Base-by-base conservation (phyloP, 2,888 invertebrate genomes). In the Hyposoter dolosus region DNA sequence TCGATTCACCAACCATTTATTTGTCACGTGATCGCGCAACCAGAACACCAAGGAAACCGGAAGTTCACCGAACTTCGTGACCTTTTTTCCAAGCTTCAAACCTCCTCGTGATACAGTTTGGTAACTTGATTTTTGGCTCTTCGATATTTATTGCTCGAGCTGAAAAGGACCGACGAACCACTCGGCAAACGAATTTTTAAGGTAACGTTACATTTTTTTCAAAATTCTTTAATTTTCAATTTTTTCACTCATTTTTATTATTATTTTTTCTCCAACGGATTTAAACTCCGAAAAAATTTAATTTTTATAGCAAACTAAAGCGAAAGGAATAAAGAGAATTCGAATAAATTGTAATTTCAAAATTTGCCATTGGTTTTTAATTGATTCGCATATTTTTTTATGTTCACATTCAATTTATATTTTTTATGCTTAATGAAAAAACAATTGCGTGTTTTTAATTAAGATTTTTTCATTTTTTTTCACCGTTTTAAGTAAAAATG, bases 71-170 rank as follows among this genome's bases (percentile, higher is more conserved):
- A 71, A 2, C 17, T 50, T 10, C 47, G n/a, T 28, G 10, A 47
- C 50, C 9, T 50, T n/a, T 47, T 53, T 71, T 32, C 35, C 9
- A 3, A 23, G 12, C 23, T 12, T 12, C 12, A 1, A 9, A 7
- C 65, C 35, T 17, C 19, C 32, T 66, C 40, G 66, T 66, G 66
- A 40, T n/a, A n/a, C 66, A 40, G 9, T 66, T 66, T 40, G n/a
- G 10, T 7, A 10, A n/a, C 12, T 35, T n/a, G n/a, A n/a, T 65
- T 65, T 35, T 35, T 35, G 65, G 10, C 35, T 65, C 65, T 17
- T 35, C 17, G 32, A 32, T 63, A 17, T 63, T 60, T 3, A 43
- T 12, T 45, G 19, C 19, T 68, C 23, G 12, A 43, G 5, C n/a
- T 23, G 3, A 15, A 17, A 47, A 6, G 28, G 17, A 71, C 28